Percentiles rank a stretch among this genome's conserved stretches.
Evolutionary conservation across 2,888 invertebrate genomes (phyloP).

Genomic region (Lamellibrachia columna): DNA sequence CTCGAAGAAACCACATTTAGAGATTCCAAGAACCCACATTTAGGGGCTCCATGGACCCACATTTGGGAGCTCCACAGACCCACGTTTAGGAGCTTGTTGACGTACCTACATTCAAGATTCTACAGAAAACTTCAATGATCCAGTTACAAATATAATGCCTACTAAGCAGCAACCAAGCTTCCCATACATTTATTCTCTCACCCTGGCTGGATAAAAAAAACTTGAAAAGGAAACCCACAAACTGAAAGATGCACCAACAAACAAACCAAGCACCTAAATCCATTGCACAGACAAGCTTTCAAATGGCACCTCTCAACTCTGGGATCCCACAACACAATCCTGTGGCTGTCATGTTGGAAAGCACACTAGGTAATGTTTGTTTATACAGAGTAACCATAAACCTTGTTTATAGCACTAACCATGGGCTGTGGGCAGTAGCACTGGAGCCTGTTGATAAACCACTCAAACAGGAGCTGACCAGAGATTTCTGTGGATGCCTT

Average conservation of each 20-base stretch:
- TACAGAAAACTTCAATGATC: neutral
- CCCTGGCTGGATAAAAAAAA: neutral
- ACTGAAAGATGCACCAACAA: neutral
- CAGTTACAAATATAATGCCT: neutral
- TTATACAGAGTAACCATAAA: neutral
- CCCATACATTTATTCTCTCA: neutral
- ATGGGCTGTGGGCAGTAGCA: neutral
- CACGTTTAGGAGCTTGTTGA: no score
- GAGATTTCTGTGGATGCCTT: neutral
- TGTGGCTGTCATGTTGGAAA: neutral
- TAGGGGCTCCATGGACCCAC: neutral
- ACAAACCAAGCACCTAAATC: neutral
- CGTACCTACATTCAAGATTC: neutral
- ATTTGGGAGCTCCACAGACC: neutral
- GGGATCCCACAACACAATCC: neutral
- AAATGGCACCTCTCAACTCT: neutral
- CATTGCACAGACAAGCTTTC: neutral
- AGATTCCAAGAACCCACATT: neutral
- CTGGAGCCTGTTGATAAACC: neutral
- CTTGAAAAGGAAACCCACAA: neutral
- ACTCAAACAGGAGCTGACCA: neutral
- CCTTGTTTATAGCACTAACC: neutral
- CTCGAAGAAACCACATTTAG: no score
- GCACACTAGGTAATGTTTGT: neutral
- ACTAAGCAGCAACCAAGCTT: neutral